These are phyloP conservation scores for Acronicta psi DNA, from an alignment of 2,888 invertebrate species.

Conservation along the genomic window DNA sequence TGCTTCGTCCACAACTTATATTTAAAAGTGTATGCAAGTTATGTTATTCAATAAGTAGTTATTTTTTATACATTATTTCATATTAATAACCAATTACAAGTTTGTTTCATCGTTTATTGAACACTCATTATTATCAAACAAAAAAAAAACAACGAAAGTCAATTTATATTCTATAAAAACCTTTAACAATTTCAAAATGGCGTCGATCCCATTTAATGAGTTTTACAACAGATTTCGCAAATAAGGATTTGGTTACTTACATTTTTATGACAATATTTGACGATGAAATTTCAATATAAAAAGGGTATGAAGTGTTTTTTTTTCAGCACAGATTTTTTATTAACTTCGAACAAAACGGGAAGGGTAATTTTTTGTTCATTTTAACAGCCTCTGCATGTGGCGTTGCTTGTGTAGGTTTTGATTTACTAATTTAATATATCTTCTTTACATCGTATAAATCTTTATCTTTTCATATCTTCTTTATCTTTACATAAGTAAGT, in stretches of 20 bases:
- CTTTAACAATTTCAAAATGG: conserved; percentile 1
- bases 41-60: too few species aligned
- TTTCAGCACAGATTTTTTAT: neutral
- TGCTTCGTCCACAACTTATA: too few species aligned
- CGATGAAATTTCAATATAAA: conserved; percentile 5
- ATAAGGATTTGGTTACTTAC: conserved; percentile 2
- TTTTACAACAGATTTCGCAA: neutral
- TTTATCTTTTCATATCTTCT: too few species aligned
- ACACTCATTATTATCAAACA: neutral
- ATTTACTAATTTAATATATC: too few species aligned
- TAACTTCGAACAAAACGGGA: neutral
- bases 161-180: neutral
- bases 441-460: too few species aligned
- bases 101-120: too few species aligned
- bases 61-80: too few species aligned
- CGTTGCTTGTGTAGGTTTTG: neutral
- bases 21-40: too few species aligned
- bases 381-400: neutral
- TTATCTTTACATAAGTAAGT: too few species aligned
- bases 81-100: too few species aligned
- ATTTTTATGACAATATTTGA: conserved; percentile 5
- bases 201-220: neutral
- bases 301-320: neutral
- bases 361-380: neutral
- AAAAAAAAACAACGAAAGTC: neutral